Evolutionary conservation across 2,888 invertebrate genomes (phyloP).

Genomic region (Diadegma fenestrale): DNA sequence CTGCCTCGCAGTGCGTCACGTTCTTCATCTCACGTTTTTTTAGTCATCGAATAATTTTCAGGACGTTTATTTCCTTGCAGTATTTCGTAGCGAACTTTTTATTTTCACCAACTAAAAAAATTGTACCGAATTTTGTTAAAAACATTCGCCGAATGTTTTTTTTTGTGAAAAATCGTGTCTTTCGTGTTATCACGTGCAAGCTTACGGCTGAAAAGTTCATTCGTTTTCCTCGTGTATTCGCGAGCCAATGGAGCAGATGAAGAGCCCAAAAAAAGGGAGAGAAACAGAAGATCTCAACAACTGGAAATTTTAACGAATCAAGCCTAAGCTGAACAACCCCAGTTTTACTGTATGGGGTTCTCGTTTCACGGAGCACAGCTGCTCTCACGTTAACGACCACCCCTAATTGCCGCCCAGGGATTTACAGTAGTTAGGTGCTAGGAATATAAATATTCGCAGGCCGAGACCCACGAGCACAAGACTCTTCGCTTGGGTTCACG

Average conservation of each 20-base stretch:
- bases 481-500: slow-evolving; percentile 36
- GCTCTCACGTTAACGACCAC: slow-evolving; percentile 78
- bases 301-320: slow-evolving; percentile 61
- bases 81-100: slow-evolving; percentile 26
- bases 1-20: slow-evolving; percentile 57
- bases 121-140: too few relatives aligned
- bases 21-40: slow-evolving; percentile 63
- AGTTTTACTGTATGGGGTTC: slow-evolving; percentile 36
- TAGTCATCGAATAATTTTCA: slow-evolving; percentile 42
- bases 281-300: slow-evolving; percentile 33
- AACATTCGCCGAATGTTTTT: not conserved
- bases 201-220: not conserved
- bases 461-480: slow-evolving; percentile 51
- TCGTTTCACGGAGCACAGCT: slow-evolving; percentile 67
- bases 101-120: not conserved
- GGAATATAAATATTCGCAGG: slow-evolving; percentile 79
- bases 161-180: not conserved
- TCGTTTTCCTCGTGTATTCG: not conserved
- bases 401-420: slow-evolving; percentile 80
- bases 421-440: slow-evolving; percentile 77
- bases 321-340: slow-evolving; percentile 36
- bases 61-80: slow-evolving; percentile 11
- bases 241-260: not conserved
- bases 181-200: not conserved
- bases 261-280: slow-evolving; percentile 5